Percentiles rank a stretch among this genome's conserved stretches.
These are phyloP conservation scores for Talpa occidentalis DNA, from an alignment of 2,113 vertebrate genomes.

Conservation along the genomic window DNA sequence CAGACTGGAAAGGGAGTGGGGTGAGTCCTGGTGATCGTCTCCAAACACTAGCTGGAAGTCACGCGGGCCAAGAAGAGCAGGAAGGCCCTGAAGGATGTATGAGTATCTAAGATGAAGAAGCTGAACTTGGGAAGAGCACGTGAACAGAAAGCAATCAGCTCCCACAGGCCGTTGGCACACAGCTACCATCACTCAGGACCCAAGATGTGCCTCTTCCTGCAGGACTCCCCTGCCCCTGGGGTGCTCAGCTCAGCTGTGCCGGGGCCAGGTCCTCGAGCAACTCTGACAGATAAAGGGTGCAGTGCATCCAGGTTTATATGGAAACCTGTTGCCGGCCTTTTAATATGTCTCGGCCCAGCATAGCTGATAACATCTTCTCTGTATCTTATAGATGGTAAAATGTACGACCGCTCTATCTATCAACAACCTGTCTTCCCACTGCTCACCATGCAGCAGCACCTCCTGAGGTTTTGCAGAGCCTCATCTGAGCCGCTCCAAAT, in stretches of 20 bases:
- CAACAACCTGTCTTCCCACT: not conserved
- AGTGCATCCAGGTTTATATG: not conserved
- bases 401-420: not conserved
- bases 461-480: not conserved
- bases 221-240: not conserved
- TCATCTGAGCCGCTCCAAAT: not conserved
- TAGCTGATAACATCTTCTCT: not conserved
- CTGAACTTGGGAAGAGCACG: not conserved
- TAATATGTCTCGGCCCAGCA: not conserved
- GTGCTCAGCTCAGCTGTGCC: no score
- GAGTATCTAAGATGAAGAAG: not conserved
- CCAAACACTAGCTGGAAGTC: not conserved
- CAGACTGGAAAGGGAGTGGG: not conserved
- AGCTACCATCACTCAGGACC: rapidly evolving
- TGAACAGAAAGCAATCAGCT: not conserved
- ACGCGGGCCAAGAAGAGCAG: not conserved
- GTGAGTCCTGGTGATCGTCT: not conserved
- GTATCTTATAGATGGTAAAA: not conserved
- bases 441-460: not conserved
- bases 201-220: not conserved
- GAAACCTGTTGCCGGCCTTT: not conserved
- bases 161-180: not conserved
- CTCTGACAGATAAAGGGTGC: not conserved
- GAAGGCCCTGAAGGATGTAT: not conserved
- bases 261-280: not conserved